These are phyloP conservation scores for Apostichopus leukothele DNA, from an alignment of 53 echinoderm and acorn worm genomes.

Conservation along the genomic window DNA sequence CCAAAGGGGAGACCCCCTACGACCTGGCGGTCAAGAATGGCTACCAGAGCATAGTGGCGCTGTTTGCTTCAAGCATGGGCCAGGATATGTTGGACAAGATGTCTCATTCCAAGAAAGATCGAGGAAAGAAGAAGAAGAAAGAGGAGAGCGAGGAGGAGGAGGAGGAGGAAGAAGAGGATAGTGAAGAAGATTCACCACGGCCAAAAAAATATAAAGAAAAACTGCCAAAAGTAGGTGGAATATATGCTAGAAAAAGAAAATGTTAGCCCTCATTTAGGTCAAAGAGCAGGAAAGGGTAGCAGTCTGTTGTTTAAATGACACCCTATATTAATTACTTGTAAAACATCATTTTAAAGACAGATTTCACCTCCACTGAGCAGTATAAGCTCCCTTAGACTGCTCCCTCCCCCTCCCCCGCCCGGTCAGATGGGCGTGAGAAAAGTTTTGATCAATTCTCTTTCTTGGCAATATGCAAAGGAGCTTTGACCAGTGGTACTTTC, in stretches of 20 bases:
- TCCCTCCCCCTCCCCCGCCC: no score
- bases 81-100: conserved; percentile 98
- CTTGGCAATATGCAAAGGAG: no score
- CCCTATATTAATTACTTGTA: no score
- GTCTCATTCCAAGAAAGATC: conserved; percentile 74
- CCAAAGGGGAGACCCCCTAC: conserved; percentile 92
- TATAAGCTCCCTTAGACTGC: not conserved
- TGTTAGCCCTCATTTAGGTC: not conserved
- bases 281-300: no score
- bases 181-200: conserved; percentile 48
- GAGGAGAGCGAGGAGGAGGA: conserved; percentile 65
- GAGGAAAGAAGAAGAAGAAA: conserved; percentile 59
- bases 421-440: no score
- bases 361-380: not conserved
- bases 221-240: conserved; percentile 69
- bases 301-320: no score
- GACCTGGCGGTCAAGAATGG: conserved; percentile 93
- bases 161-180: conserved; percentile 53
- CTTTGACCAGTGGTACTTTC: no score
- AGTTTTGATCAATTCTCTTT: no score
- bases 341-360: no score
- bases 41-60: conserved; percentile 79
- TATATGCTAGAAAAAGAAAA: not conserved
- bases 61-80: conserved; percentile 91
- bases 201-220: conserved; percentile 94